Percentiles rank a stretch among this genome's conserved stretches.
Evolutionary conservation across 1,140 invertebrate species (phyloP).

Genomic region (Schlechtendalia chinensis): DNA sequence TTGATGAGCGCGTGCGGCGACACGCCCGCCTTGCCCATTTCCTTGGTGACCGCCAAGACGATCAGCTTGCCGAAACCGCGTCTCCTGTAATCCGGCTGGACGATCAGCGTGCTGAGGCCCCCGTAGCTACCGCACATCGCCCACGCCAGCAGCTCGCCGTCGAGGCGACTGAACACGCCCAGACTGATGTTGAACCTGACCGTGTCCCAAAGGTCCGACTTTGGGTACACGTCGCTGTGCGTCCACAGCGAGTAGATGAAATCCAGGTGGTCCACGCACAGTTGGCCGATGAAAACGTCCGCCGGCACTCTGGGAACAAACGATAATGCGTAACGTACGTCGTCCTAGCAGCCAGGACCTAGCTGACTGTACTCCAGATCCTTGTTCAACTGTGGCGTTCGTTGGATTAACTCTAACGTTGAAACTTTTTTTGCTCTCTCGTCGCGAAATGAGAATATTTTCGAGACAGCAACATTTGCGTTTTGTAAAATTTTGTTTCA

Average conservation of each 20-base stretch:
- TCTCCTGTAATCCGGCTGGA: background rate
- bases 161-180: conserved; percentile 42
- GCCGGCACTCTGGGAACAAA: conserved; percentile 2
- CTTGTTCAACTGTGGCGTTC: too few species aligned
- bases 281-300: conserved; percentile 13
- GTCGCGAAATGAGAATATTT: too few species aligned
- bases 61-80: conserved; percentile 48
- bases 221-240: conserved; percentile 52
- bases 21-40: conserved; percentile 42
- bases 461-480: too few species aligned
- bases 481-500: too few species aligned
- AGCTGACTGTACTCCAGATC: too few species aligned
- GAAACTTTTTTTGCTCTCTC: too few species aligned
- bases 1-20: conserved; percentile 50
- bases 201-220: conserved; percentile 50
- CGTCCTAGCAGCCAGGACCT: too few species aligned
- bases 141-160: conserved; percentile 49
- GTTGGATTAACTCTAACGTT: too few species aligned
- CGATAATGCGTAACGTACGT: too few species aligned
- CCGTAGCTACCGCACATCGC: conserved; percentile 52
- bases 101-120: conserved; percentile 47
- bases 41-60: conserved; percentile 41
- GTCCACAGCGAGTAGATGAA: conserved; percentile 52
- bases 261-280: conserved; percentile 42
- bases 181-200: conserved; percentile 46